phyloP scores from a whole-genome alignment of 1,140 invertebrate genomes.

The Drosophila mauritiana region DNA sequence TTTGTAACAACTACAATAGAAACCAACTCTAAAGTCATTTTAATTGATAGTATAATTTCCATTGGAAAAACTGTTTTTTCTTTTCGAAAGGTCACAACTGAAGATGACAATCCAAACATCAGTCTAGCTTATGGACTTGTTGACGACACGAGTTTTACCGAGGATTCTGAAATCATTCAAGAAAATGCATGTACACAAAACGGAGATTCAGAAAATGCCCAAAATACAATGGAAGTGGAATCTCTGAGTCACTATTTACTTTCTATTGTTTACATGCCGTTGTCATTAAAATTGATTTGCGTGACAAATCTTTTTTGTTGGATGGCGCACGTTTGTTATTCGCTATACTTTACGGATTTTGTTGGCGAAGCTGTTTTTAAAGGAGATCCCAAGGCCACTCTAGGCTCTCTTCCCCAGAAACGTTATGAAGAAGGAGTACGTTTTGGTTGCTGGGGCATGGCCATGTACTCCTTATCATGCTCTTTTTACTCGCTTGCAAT shows the following conservation, averaged over 20 bases:
- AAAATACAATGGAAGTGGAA: constrained; percentile 60
- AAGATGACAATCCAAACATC: background rate
- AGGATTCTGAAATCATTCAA: constrained; percentile 16
- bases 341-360: constrained; percentile 98
- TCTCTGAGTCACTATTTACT: constrained; percentile 91
- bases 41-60: too few species aligned
- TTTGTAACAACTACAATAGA: too few species aligned
- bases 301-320: constrained; percentile 98
- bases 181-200: background rate
- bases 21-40: too few species aligned
- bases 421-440: constrained; percentile 95
- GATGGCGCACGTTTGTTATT: constrained; percentile 99
- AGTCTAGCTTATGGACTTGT: background rate
- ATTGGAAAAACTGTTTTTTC: too few species aligned
- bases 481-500: constrained; percentile 96
- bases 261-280: constrained; percentile 96
- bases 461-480: constrained; percentile 97
- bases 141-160: constrained; percentile 62
- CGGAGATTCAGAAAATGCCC: background rate
- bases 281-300: constrained; percentile 93
- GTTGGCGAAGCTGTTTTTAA: constrained; percentile 97
- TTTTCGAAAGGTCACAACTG: background rate
- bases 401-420: constrained; percentile 87
- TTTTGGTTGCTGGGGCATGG: constrained; percentile 98
- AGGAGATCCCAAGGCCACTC: constrained; percentile 93